Percentiles rank a stretch among this genome's conserved stretches.
Conservation (phyloP, 2,113 vertebrate species). For the Ibidorhyncha struthersii region DNA sequence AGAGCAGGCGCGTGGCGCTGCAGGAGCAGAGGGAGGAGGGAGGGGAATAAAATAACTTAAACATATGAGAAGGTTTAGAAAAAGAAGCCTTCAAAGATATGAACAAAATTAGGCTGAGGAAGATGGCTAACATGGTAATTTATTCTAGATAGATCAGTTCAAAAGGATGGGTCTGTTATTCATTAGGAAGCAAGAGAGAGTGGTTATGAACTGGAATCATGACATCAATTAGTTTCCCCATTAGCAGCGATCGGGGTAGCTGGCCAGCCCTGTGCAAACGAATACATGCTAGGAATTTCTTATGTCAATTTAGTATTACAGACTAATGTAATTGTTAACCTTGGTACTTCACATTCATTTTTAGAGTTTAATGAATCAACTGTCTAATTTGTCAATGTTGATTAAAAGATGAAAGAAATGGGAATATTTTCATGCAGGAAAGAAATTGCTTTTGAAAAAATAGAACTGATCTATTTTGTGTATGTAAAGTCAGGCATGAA, state of each 20-base stretch:
- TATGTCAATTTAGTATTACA: constrained; percentile 50
- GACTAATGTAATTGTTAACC: constrained; percentile 64
- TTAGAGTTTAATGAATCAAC: constrained; percentile 55
- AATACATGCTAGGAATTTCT: constrained; percentile 56
- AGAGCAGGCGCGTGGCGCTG: background rate
- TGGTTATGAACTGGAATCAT: constrained; percentile 54
- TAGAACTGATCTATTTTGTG: background rate
- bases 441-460: constrained; percentile 52
- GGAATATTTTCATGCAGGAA: constrained; percentile 24
- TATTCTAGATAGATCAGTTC: background rate
- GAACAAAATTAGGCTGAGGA: constrained; percentile 32
- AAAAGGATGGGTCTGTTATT: constrained; percentile 35
- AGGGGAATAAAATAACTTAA: background rate
- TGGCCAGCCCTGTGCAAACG: constrained; percentile 2
- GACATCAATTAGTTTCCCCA: constrained; percentile 66
- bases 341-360: constrained; percentile 52
- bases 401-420: constrained; percentile 64
- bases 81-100: background rate
- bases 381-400: constrained; percentile 61
- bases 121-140: constrained; percentile 47
- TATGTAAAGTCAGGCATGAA: background rate
- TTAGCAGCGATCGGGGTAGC: constrained; percentile 42
- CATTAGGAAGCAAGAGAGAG: constrained; percentile 52
- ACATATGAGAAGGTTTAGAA: background rate
- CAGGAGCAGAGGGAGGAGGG: background rate